Percentiles rank a stretch among this genome's conserved stretches.
These are phyloP conservation scores for Mnemiopsis leidyi DNA, from an alignment of 37 sponge, comb jelly and placozoan genomes.

Conservation along the genomic window DNA sequence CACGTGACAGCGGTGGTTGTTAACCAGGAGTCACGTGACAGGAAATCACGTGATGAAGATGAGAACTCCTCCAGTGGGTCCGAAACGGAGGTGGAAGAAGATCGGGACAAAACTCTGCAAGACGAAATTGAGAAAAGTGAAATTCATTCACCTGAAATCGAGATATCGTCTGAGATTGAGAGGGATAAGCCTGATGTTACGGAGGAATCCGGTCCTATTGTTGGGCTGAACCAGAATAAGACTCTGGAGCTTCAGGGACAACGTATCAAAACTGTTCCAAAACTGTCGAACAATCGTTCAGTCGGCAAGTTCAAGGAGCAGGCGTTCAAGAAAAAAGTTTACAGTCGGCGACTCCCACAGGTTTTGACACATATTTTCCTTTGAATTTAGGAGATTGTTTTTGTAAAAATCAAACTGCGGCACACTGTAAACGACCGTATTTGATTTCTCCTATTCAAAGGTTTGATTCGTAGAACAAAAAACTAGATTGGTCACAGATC, in stretches of 20 bases:
- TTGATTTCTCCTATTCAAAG: too few relatives aligned
- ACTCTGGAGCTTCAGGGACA: not conserved
- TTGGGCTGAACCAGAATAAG: not conserved
- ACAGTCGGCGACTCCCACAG: constrained; percentile 26
- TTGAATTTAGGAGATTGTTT: not conserved
- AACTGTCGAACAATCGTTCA: constrained; percentile 33
- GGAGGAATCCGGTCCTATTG: constrained; percentile 2
- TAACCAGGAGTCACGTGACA: not conserved
- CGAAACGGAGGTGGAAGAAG: not conserved
- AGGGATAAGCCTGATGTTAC: not conserved
- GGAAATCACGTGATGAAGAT: not conserved
- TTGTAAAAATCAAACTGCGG: too few relatives aligned
- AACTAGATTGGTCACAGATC: too few relatives aligned
- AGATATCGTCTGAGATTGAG: not conserved
- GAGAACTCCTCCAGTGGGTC: not conserved
- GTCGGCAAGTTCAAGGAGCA: constrained; percentile 28
- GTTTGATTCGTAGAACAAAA: too few relatives aligned
- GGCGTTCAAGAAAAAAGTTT: constrained; percentile 32
- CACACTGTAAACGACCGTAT: too few relatives aligned
- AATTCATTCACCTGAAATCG: not conserved
- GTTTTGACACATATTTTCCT: too few relatives aligned
- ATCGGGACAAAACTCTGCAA: not conserved
- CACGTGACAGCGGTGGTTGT: constrained; percentile 55
- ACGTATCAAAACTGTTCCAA: constrained; percentile 9
- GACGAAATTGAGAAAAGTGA: not conserved